A percentile compares a stretch with the other conserved stretches of the same genome.
Conservation (phyloP, 1,140 invertebrate genomes). For the Diploscapter pachys region DNA sequence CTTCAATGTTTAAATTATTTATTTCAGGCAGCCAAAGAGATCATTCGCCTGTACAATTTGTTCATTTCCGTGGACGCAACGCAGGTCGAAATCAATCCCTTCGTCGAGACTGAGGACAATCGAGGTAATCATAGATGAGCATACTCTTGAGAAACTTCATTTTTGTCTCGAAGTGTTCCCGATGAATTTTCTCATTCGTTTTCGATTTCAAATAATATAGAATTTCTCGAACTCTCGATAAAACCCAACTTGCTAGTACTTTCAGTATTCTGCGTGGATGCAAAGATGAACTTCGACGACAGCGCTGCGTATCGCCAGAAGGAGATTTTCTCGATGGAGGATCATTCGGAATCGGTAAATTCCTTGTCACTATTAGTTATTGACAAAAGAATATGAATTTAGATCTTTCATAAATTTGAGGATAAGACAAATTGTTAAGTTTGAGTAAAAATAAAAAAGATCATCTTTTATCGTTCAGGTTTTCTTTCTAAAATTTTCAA, state of each 20-base stretch:
- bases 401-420: no score
- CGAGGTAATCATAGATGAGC: constrained; percentile 54
- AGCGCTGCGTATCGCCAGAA: constrained; percentile 91
- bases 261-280: constrained; percentile 88
- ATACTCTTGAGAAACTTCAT: no score
- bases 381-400: background rate
- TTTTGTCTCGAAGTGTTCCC: no score
- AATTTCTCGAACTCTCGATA: no score
- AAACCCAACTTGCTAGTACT: no score
- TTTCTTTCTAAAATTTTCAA: constrained; percentile 12
- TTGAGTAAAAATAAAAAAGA: background rate
- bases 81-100: constrained; percentile 97
- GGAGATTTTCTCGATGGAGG: constrained; percentile 79
- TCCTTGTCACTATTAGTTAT: background rate
- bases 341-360: constrained; percentile 68
- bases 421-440: no score
- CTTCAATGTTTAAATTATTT: no score
- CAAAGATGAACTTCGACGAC: constrained; percentile 96
- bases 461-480: background rate
- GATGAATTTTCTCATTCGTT: no score
- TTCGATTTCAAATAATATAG: no score
- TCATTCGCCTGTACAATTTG: constrained; percentile 83
- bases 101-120: constrained; percentile 84
- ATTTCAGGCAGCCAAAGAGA: constrained; percentile 73
- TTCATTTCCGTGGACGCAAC: constrained; percentile 91